A percentile compares a stretch with the other conserved stretches of the same genome.
These are phyloP conservation scores for Mya arenaria DNA, from an alignment of 1,140 invertebrate genomes.

Conservation along the genomic window DNA sequence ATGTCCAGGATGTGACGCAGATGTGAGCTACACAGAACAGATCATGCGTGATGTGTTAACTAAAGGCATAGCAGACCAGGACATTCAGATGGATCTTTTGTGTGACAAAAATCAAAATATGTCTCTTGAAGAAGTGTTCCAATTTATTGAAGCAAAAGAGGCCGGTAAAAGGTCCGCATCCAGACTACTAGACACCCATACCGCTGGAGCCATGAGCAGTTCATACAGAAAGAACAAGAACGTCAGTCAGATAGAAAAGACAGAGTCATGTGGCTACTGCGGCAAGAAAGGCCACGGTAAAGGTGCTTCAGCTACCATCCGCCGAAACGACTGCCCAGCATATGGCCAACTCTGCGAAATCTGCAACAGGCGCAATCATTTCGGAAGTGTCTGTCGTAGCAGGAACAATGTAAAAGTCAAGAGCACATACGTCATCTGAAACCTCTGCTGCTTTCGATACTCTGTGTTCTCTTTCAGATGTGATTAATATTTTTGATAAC, in stretches of 20 bases:
- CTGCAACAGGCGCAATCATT: slow-evolving; percentile 4
- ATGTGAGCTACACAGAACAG: slow-evolving; percentile 50
- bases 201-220: neutral
- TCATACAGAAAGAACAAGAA: neutral
- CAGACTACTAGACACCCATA: neutral
- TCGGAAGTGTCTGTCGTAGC: slow-evolving; percentile 23
- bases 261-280: neutral
- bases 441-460: slow-evolving; percentile 13
- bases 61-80: slow-evolving; percentile 4
- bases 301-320: neutral
- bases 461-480: neutral
- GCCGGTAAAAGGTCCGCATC: slow-evolving; percentile 21
- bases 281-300: neutral
- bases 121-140: slow-evolving; percentile 43
- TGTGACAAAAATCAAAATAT: slow-evolving; percentile 53
- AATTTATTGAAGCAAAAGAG: slow-evolving; percentile 33
- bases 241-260: no score
- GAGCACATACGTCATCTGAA: no score
- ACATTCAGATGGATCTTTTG: slow-evolving; percentile 56
- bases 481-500: neutral
- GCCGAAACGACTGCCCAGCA: slow-evolving; percentile 24
- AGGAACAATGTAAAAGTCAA: no score
- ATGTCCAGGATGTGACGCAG: slow-evolving; percentile 41
- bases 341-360: slow-evolving; percentile 29
- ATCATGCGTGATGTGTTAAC: slow-evolving; percentile 48